Conservation (phyloP, 2,797 vertebrate genomes). For the Sebastes minor region DNA sequence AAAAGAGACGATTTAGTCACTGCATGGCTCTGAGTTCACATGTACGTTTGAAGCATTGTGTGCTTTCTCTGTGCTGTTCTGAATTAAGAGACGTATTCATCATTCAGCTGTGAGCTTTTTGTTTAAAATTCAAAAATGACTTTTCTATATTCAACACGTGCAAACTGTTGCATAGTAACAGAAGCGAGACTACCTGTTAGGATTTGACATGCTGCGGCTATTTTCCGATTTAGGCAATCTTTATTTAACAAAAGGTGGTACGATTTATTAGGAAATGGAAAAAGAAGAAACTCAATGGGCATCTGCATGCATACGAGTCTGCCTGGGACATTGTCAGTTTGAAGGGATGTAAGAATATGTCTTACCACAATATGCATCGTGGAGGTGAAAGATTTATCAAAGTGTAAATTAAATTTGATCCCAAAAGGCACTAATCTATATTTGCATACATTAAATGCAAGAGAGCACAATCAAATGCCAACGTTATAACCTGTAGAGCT, state of each 20-base stretch:
- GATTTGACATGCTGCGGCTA: slow-evolving; percentile 30
- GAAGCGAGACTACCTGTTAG: slow-evolving; percentile 38
- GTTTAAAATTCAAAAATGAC: slow-evolving; percentile 13
- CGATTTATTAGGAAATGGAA: slow-evolving; percentile 18
- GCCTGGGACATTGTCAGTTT: slow-evolving; percentile 9
- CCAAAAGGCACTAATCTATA: background rate
- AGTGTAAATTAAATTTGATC: background rate
- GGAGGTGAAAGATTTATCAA: background rate
- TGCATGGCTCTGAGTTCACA: background rate
- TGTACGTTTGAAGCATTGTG: background rate
- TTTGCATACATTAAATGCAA: slow-evolving; percentile 1
- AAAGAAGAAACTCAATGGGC: too few relatives aligned
- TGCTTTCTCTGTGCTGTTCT: background rate
- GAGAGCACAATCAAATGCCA: background rate
- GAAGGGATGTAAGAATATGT: background rate
- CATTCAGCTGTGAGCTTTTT: background rate
- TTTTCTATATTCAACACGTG: slow-evolving; percentile 67
- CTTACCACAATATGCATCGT: background rate
- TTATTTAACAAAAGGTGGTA: slow-evolving; percentile 17
- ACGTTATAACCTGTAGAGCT: background rate
- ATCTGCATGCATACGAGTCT: slow-evolving; percentile 23
- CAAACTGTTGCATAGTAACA: slow-evolving; percentile 76
- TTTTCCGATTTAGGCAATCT: slow-evolving; percentile 48
- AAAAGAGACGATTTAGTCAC: background rate
- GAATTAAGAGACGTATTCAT: background rate